Evolutionary conservation across 2,113 vertebrate species (phyloP), one percentile per base, ranked within the genome.

Genomic region (Pitta sordida): DNA sequence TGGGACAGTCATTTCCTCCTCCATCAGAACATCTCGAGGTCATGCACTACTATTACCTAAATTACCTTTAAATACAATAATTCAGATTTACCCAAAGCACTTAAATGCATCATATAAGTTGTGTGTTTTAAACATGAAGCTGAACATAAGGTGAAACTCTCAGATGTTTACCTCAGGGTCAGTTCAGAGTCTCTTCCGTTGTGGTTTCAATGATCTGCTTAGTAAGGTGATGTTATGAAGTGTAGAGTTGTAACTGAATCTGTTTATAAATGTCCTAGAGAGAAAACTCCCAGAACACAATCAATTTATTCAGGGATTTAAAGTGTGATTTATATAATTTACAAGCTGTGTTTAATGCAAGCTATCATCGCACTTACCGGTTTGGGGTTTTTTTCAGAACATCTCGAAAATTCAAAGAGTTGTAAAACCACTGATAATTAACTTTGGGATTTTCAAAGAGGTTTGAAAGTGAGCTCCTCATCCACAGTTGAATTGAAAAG

Each of bases 341-440:
- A 64, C 74, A 89, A 84, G 65, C 58, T 73, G 69, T 87, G 53
- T 65, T 96, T 95, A 87, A 93, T 58, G 62, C 46, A 69, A 89
- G 69, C 44, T 69, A 76, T 62, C 58, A 71, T 34, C 2, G 0
- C 17, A 22, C 29, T 79, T 81, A 29, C 18, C 9, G 7, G 60
- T 75, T 65, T n/a, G n/a, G n/a, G n/a, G n/a, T 73, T 43, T 26
- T 68, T 68, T 14, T 1, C 5, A 79, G 41, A 74, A 52, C 5
- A 59, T 75, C 56, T 64, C 65, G 41, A 81, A 89, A 19, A 58
- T 87, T 92, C 81, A 96, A 94, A 90, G 86, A 69, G 26, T 79
- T 91, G 56, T 87, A 41, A 62, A 79, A 92, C 83, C 24, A 46
- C 70, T 62, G 86, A 82, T 94, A 95, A 94, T 93, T 96, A 95